phyloP scores from a whole-genome alignment of 2,113 vertebrate species.

The Piprites chloris region DNA sequence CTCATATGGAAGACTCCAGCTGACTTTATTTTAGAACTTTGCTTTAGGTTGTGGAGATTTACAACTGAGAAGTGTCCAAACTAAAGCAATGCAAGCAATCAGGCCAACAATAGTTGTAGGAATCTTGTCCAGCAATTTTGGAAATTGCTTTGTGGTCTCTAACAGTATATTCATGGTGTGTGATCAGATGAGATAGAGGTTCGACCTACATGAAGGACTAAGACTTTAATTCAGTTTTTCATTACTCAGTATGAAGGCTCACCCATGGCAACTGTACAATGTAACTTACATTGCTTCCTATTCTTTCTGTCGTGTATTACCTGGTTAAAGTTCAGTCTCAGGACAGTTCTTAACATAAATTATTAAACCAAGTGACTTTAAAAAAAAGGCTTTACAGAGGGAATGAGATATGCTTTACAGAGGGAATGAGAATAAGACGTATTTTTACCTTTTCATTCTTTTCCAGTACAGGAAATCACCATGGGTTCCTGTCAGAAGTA shows the following conservation, averaged over 20 bases:
- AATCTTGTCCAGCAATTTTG: background rate
- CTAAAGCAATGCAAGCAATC: background rate
- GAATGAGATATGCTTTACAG: background rate
- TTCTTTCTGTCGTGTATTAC: background rate
- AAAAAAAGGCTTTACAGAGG: background rate
- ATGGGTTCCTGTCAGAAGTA: background rate
- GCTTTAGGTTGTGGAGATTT: background rate
- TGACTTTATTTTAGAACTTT: background rate
- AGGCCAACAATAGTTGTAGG: accelerated
- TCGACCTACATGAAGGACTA: background rate
- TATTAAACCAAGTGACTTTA: background rate
- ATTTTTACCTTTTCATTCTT: background rate
- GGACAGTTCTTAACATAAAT: background rate
- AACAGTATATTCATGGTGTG: background rate
- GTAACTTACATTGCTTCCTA: background rate
- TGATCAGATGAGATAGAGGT: background rate
- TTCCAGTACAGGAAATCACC: background rate
- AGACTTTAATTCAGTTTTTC: background rate
- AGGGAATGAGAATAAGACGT: background rate
- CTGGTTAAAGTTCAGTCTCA: background rate
- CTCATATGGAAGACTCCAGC: background rate
- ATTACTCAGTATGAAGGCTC: background rate
- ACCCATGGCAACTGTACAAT: background rate
- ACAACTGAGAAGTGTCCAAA: background rate
- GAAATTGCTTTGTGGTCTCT: background rate